A percentile compares a stretch with the other conserved stretches of the same genome.
These are phyloP conservation scores for Hyperopisus bebe DNA, from an alignment of 2,113 vertebrate species.

Conservation along the genomic window DNA sequence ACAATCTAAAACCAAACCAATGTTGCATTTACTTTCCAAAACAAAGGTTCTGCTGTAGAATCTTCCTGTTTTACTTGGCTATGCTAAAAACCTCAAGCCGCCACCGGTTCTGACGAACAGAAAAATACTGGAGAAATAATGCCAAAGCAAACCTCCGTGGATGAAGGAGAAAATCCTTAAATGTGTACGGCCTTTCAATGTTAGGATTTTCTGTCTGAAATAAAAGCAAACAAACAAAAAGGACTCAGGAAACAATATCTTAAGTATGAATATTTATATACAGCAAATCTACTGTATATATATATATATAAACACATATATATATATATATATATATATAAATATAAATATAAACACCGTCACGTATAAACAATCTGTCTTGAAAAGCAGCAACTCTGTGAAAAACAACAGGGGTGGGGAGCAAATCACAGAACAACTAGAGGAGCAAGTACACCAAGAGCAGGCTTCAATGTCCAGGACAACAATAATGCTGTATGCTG, in stretches of 20 bases:
- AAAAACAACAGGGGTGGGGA: not conserved
- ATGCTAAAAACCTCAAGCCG: not conserved
- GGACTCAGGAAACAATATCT: constrained; percentile 20
- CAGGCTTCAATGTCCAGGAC: constrained; percentile 38
- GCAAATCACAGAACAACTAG: constrained; percentile 20
- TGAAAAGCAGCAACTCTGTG: not conserved
- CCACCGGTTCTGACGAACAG: not conserved
- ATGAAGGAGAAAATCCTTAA: constrained; percentile 97
- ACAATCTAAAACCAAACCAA: not conserved
- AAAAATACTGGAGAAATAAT: constrained; percentile 24
- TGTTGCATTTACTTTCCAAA: not conserved
- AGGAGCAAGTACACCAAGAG: not conserved
- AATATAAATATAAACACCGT: not conserved
- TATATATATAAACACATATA: not conserved
- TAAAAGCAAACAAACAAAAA: constrained; percentile 33
- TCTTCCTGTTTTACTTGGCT: not conserved
- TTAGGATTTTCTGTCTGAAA: constrained; percentile 92
- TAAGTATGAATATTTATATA: constrained; percentile 18
- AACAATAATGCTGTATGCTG: constrained; percentile 25
- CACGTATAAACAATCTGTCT: not conserved
- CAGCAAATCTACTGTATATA: constrained; percentile 4
- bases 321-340: not conserved
- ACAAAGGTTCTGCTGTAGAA: not conserved
- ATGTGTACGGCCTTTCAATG: constrained; percentile 88
- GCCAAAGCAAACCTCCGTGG: constrained; percentile 78